phyloP scores from a whole-genome alignment of 2,797 vertebrate genomes.

The Rhodeus uyekii region DNA sequence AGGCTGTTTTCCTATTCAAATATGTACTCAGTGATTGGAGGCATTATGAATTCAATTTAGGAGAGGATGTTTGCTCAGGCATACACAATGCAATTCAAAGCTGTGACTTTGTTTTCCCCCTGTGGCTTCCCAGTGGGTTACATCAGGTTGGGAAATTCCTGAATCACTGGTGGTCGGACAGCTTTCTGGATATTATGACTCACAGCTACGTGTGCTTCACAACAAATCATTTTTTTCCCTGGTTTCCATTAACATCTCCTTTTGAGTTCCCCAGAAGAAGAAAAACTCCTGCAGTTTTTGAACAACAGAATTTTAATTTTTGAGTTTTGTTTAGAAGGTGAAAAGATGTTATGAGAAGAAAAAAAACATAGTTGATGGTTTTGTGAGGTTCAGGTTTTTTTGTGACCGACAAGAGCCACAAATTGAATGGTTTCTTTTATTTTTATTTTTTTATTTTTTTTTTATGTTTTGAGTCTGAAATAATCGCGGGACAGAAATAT shows the following conservation, averaged over 20 bases:
- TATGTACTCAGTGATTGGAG: constrained; percentile 58
- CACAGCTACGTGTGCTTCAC: constrained; percentile 21
- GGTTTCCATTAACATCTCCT: background rate
- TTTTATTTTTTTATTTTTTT: too few relatives aligned
- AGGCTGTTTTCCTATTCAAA: constrained; percentile 60
- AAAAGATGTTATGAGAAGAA: background rate
- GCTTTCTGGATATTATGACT: constrained; percentile 40
- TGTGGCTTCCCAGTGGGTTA: constrained; percentile 31
- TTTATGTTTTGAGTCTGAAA: background rate
- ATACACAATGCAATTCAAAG: constrained; percentile 50
- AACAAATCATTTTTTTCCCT: constrained; percentile 15
- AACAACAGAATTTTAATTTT: background rate
- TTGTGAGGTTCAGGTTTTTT: too few relatives aligned
- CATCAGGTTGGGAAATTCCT: constrained; percentile 47
- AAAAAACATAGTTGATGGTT: background rate
- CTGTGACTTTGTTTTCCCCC: constrained; percentile 25
- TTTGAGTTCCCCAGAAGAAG: background rate
- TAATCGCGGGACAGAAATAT: background rate
- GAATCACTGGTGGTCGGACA: background rate
- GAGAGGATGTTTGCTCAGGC: constrained; percentile 55
- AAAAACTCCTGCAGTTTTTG: background rate
- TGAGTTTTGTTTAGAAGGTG: background rate
- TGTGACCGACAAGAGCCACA: background rate
- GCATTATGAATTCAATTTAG: constrained; percentile 61
- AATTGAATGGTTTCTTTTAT: background rate